Base-by-base conservation (phyloP, 2,888 invertebrate species). In the Acleris cristana region DNA sequence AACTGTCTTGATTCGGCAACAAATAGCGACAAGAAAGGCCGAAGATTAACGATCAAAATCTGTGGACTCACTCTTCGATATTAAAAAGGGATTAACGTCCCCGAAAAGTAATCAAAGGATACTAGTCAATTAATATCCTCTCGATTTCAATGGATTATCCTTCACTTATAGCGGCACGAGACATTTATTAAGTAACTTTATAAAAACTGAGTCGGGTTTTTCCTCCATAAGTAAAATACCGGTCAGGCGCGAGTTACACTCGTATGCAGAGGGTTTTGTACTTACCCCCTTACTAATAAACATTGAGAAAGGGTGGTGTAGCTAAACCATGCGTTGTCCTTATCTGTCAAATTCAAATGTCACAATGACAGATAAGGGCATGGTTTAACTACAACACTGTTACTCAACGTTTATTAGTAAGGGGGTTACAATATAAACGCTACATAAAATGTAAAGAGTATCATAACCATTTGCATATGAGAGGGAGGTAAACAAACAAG, bases 1-100 rank as follows among this genome's bases (percentile, higher is more conserved):
- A 48, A 7, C 16, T 34, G 34, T 10, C 10, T 1, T 1, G 10
- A 48, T 48, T 48, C 16, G 8, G 18, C 7, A n/a, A 18, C 8
- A 48, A 49, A 49, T 48, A 55, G 40, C 55, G 65, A 60, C 65
- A 52, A 44, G 51, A 16, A 55, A 49, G 40, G n/a, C 56, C 21
- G 21, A 56, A 65, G 65, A 65, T 65, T 65, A 61, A 65, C 61
- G 44, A n/a, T 21, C 45, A 34, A 49, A 56, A 61, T n/a, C 51
- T 55, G 65, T 61, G 61, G 51, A 61, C 65, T 65, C 65, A 55
- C 56, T 65, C 44, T 53, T 16, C 16, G 49, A 55, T 58, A 65
- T 59, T 65, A 65, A 65, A 65, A 59, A 54, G 54, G 48, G 48
- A 65, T 65, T 65, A 59, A 48, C 34, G 40, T 40, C 40, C 12